Conservation (phyloP, 37 sponge, comb jelly and placozoan genomes). For the Aphrocallistes beatrix region DNA sequence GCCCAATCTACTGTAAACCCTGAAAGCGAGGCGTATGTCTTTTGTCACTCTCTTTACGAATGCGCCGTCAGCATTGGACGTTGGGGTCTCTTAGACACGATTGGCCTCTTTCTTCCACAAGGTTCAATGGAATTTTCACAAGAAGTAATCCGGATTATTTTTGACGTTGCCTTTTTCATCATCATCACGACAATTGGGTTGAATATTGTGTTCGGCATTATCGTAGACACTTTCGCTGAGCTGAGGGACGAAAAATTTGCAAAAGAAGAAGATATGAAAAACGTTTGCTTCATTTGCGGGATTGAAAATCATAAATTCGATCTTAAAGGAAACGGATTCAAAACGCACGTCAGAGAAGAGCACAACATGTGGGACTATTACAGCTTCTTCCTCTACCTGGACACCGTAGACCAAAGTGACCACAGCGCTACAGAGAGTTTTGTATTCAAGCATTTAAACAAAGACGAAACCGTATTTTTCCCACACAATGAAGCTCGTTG, state of each 20-base stretch:
- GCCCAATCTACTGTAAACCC: slow-evolving; percentile 15
- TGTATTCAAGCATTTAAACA: not conserved
- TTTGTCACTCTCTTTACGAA: slow-evolving; percentile 42
- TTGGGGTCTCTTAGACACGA: slow-evolving; percentile 40
- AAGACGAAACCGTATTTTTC: not conserved
- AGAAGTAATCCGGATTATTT: slow-evolving; percentile 15
- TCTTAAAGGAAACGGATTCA: not conserved
- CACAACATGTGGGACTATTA: not conserved
- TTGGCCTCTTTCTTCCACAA: slow-evolving; percentile 8
- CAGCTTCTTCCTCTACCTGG: not conserved
- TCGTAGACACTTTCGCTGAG: slow-evolving; percentile 77
- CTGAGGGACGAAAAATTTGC: slow-evolving; percentile 46
- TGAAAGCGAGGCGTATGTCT: slow-evolving; percentile 19
- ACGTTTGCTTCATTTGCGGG: not conserved
- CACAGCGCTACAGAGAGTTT: not conserved
- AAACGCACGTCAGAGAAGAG: not conserved
- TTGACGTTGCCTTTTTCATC: slow-evolving; percentile 70
- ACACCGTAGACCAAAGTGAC: not conserved
- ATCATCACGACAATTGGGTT: slow-evolving; percentile 71
- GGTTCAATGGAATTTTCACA: not conserved
- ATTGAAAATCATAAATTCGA: not conserved
- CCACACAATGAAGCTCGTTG: not conserved
- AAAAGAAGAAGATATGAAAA: not conserved
- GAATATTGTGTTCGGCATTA: slow-evolving; percentile 80
- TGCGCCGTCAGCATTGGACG: slow-evolving; percentile 33